Evolutionary conservation across 1,140 invertebrate genomes (phyloP).

Genomic region (Lepidostoma basale): DNA sequence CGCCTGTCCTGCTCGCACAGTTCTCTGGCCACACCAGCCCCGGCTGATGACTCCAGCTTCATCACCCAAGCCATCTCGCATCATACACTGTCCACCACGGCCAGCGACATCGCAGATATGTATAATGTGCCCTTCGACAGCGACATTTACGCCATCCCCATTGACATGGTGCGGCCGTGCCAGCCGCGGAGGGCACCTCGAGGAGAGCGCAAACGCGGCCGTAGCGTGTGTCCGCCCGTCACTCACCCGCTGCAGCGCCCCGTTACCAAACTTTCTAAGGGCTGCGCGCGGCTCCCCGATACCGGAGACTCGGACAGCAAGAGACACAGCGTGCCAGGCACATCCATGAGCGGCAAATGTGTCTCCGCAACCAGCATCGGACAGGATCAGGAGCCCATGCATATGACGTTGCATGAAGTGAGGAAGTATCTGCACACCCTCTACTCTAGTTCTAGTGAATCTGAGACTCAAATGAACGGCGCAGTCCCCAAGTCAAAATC

Average conservation of each 20-base stretch:
- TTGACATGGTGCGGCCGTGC: conserved; percentile 71
- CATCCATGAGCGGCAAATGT: conserved; percentile 61
- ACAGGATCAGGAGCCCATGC: conserved; percentile 65
- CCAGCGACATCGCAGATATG: conserved; percentile 77
- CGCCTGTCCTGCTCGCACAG: conserved; percentile 81
- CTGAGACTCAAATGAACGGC: conserved; percentile 49
- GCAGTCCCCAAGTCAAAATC: conserved; percentile 51
- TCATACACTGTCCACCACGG: conserved; percentile 71
- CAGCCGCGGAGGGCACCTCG: conserved; percentile 58
- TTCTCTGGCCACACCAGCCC: conserved; percentile 75
- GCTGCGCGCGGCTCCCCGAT: conserved; percentile 47
- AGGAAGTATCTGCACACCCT: conserved; percentile 79
- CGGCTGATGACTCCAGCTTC: conserved; percentile 81
- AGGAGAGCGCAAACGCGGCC: conserved; percentile 66
- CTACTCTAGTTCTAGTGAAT: conserved; percentile 73
- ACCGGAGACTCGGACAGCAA: conserved; percentile 59
- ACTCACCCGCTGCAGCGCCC: conserved; percentile 21
- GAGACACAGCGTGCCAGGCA: conserved; percentile 60
- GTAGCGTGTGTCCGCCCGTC: conserved; percentile 60
- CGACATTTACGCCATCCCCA: conserved; percentile 83
- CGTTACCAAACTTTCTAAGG: conserved; percentile 12
- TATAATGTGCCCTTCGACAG: conserved; percentile 86
- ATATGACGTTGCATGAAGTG: conserved; percentile 86
- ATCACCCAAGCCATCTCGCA: conserved; percentile 86
- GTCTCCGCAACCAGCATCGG: conserved; percentile 52